phyloP scores from a whole-genome alignment of 2,888 invertebrate species.

The Argyra leucocephala region DNA sequence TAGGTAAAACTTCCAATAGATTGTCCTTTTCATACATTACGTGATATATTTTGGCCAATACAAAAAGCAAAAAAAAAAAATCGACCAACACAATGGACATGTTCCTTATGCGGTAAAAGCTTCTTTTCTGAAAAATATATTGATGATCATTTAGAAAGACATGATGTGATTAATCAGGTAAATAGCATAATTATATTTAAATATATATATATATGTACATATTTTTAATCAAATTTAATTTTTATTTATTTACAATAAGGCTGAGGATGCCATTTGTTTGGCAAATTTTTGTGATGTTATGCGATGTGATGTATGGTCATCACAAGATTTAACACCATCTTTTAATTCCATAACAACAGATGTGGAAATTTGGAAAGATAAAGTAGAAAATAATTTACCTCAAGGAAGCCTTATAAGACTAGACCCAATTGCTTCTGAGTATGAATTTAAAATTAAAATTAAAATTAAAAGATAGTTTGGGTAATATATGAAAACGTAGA shows the following conservation, averaged over 20 bases:
- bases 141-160: conserved; percentile 82
- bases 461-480: no score
- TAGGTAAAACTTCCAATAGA: conserved; percentile 73
- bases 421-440: neutral
- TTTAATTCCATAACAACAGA: conserved; percentile 64
- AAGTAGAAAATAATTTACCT: neutral
- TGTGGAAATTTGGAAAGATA: conserved; percentile 75
- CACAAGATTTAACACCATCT: conserved; percentile 51
- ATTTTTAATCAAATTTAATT: neutral
- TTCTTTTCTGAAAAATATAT: conserved; percentile 81
- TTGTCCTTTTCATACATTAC: conserved; percentile 79
- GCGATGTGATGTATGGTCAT: conserved; percentile 80
- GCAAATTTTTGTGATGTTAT: conserved; percentile 94
- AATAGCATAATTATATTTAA: no score
- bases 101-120: conserved; percentile 82
- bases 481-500: no score
- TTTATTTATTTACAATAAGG: conserved; percentile 46
- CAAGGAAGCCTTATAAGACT: neutral
- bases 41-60: conserved; percentile 81
- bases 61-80: conserved; percentile 77
- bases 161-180: conserved; percentile 76
- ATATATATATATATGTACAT: conserved; percentile 11
- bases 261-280: conserved; percentile 83
- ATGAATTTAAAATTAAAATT: neutral
- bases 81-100: conserved; percentile 81